Evolutionary conservation across 2,888 invertebrate genomes (phyloP).

Genomic region (Parnassius smintheus): DNA sequence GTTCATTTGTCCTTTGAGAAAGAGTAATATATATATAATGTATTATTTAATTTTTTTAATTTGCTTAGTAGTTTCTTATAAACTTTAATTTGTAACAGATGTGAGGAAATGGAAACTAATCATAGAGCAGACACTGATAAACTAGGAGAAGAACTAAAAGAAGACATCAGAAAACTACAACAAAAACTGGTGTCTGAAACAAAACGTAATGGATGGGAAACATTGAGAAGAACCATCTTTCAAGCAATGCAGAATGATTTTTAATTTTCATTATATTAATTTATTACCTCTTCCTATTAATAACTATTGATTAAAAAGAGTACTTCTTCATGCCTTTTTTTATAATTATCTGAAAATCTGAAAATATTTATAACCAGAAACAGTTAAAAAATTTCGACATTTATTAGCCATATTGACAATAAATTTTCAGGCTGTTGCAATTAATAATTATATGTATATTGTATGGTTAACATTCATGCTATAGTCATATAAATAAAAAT

Average conservation of each 20-base stretch:
- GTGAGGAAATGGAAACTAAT: conserved; percentile 55
- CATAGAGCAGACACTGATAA: conserved; percentile 55
- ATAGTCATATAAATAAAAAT: too few relatives aligned
- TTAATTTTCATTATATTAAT: conserved; percentile 33
- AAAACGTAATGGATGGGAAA: conserved; percentile 62
- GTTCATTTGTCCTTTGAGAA: conserved; percentile 54
- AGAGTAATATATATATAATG: conserved; percentile 45
- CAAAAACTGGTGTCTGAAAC: conserved; percentile 63
- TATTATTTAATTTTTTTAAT: conserved; percentile 15
- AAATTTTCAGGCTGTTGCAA: too few relatives aligned
- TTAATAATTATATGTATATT: too few relatives aligned
- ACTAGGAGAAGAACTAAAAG: conserved; percentile 59
- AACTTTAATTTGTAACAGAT: conserved; percentile 41
- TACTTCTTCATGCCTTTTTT: neutral
- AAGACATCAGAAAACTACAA: conserved; percentile 60
- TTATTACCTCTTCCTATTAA: neutral
- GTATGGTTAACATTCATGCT: conserved; percentile 20
- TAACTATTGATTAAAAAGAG: too few relatives aligned
- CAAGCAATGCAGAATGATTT: conserved; percentile 67
- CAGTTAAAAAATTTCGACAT: too few relatives aligned
- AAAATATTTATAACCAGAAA: too few relatives aligned
- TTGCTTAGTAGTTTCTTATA: conserved; percentile 7
- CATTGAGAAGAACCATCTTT: conserved; percentile 56
- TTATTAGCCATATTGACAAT: too few relatives aligned
- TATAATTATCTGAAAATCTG: neutral